Percentiles rank a stretch among this genome's conserved stretches.
These are phyloP conservation scores for Diadophis punctatus DNA, from an alignment of 2,113 vertebrate genomes.

Conservation along the genomic window DNA sequence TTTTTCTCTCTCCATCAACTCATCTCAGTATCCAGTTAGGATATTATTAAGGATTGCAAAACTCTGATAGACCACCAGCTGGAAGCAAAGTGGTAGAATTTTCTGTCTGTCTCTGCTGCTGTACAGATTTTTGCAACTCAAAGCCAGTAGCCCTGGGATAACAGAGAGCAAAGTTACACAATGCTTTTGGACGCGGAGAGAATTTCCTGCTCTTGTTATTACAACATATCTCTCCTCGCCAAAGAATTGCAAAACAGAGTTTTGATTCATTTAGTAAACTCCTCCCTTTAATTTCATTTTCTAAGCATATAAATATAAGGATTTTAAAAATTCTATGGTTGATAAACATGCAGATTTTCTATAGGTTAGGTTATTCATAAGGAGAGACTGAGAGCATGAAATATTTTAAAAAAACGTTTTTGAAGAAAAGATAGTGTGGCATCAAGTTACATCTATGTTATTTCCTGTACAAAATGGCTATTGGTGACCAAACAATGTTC, in stretches of 20 bases:
- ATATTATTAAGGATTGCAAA: neutral
- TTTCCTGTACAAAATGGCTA: accelerated
- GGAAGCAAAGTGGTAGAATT: neutral
- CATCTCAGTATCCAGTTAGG: neutral
- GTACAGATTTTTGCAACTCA: neutral
- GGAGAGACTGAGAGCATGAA: neutral
- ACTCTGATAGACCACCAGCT: neutral
- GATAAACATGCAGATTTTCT: neutral
- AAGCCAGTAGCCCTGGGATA: neutral
- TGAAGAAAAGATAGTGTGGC: neutral
- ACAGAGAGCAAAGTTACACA: neutral
- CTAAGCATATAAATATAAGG: neutral
- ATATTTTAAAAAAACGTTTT: neutral
- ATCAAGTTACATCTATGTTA: neutral
- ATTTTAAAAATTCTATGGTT: neutral
- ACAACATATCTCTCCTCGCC: neutral
- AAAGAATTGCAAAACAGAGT: neutral
- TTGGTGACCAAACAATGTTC: neutral
- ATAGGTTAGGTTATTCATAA: neutral
- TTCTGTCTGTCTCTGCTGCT: neutral
- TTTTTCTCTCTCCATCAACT: neutral
- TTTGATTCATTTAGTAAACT: neutral
- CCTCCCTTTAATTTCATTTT: neutral
- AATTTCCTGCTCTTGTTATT: neutral
- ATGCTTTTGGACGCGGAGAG: neutral